phyloP scores from a whole-genome alignment of 2,113 vertebrate species.

The Catharus minimus region DNA sequence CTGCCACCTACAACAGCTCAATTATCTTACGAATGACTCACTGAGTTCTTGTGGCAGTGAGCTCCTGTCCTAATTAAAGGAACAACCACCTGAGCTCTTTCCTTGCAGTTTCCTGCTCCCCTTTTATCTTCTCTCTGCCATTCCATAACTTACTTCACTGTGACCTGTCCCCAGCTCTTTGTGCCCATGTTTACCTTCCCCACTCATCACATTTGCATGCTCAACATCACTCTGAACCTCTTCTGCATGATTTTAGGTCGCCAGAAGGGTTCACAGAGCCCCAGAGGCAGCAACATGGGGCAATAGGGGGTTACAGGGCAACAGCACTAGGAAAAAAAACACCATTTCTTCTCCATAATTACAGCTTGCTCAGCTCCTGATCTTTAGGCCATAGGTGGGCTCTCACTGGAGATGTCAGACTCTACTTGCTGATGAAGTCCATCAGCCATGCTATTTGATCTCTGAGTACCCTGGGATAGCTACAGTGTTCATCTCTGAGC shows the following conservation, averaged over 20 bases:
- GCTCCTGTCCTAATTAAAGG: conserved; percentile 17
- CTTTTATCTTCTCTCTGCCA: neutral
- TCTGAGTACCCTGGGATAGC: neutral
- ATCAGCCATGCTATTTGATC: neutral
- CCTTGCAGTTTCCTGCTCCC: neutral
- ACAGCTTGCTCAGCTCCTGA: neutral
- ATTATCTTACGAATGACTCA: conserved; percentile 56
- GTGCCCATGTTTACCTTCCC: neutral
- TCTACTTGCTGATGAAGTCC: neutral
- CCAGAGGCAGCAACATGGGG: neutral
- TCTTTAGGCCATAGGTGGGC: neutral
- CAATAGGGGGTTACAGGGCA: neutral
- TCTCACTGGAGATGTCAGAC: neutral
- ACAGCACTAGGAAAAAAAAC: neutral
- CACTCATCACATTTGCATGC: neutral
- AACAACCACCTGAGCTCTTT: conserved; percentile 14
- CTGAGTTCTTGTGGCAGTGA: conserved; percentile 30
- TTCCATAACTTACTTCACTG: neutral
- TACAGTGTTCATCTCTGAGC: neutral
- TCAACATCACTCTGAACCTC: neutral
- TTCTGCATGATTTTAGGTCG: neutral
- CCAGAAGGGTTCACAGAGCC: accelerated
- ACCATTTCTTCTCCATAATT: accelerated
- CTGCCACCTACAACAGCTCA: conserved; percentile 48
- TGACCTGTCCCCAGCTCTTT: neutral